Evolutionary conservation across 2,888 invertebrate species (phyloP).

Genomic region (Phengaris arion): DNA sequence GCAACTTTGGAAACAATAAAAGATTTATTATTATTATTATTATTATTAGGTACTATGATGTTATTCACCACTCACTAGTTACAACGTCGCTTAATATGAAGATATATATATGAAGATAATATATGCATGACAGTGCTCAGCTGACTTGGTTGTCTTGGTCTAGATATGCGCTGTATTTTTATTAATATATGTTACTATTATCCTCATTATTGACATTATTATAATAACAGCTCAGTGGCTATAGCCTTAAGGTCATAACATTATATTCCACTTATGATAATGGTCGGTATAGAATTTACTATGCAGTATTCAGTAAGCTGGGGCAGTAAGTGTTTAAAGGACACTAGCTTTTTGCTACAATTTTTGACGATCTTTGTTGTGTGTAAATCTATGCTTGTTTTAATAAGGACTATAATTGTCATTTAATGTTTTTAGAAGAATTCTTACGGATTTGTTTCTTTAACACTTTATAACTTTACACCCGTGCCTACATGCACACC

Average conservation of each 20-base stretch:
- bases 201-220: slow-evolving; percentile 13
- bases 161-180: slow-evolving; percentile 9
- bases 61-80: background rate
- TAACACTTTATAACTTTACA: no score
- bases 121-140: background rate
- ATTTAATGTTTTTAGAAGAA: no score
- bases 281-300: background rate
- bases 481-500: no score
- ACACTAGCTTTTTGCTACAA: background rate
- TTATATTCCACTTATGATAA: slow-evolving; percentile 6
- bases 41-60: no score
- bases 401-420: background rate
- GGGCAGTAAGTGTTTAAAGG: background rate
- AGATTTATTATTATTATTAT: no score
- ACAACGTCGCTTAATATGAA: background rate
- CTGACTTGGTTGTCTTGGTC: background rate
- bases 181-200: background rate
- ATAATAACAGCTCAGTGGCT: background rate
- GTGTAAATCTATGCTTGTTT: background rate
- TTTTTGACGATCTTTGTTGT: background rate
- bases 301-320: background rate
- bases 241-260: background rate
- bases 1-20: no score
- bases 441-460: no score
- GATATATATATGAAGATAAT: slow-evolving; percentile 3